A percentile compares a stretch with the other conserved stretches of the same genome.
Conservation (phyloP, 2,888 invertebrate species). For the Trichogramma dendrolimi region DNA sequence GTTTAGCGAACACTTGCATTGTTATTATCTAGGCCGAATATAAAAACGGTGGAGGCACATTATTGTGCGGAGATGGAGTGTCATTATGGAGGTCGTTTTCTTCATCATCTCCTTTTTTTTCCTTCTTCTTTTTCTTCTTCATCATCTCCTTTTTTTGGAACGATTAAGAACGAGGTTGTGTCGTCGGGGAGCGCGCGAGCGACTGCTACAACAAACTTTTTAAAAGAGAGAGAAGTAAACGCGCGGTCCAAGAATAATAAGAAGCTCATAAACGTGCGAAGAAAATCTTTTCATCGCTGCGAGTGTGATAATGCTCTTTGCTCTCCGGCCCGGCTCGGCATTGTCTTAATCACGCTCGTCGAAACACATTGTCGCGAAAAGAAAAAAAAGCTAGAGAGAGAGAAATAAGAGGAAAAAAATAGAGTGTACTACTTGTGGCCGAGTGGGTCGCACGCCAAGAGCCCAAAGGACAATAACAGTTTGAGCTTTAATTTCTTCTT, state of each 20-base stretch:
- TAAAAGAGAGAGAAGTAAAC: too few species aligned
- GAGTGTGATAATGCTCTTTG: too few species aligned
- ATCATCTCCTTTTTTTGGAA: neutral
- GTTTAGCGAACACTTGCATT: too few species aligned
- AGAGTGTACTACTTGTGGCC: neutral
- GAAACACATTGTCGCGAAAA: too few species aligned
- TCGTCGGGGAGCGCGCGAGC: too few species aligned
- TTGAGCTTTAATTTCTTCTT: too few species aligned
- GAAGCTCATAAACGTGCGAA: too few species aligned
- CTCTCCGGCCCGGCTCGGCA: too few species aligned
- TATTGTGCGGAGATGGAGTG: neutral
- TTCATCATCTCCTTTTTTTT: neutral
- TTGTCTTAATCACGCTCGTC: too few species aligned
- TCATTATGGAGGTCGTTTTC: neutral
- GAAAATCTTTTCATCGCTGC: too few species aligned
- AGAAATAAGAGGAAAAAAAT: neutral
- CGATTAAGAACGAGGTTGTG: neutral
- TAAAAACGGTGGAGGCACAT: neutral
- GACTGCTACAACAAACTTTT: too few species aligned
- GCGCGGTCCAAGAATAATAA: too few species aligned
- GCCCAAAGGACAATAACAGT: neutral
- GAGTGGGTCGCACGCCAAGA: neutral
- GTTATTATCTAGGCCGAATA: slow-evolving; percentile 7
- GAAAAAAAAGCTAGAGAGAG: neutral
- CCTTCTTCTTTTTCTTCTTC: neutral